Conservation (phyloP, 1,140 invertebrate species). For the Pseudomyrmex dendroicus region DNA sequence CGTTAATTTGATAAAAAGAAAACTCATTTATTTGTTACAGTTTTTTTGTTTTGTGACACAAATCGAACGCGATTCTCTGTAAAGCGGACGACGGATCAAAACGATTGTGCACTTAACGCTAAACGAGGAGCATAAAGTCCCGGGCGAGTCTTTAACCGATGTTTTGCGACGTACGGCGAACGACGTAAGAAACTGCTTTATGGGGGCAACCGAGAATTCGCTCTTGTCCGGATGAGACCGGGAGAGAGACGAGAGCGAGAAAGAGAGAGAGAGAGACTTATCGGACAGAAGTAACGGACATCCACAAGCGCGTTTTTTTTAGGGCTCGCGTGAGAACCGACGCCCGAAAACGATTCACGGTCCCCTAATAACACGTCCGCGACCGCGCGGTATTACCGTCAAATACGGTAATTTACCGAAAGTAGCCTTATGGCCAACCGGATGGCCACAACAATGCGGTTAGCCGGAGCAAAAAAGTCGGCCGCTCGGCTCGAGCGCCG, state of each 20-base stretch:
- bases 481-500: constrained; percentile 35
- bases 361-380: constrained; percentile 61
- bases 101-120: background rate
- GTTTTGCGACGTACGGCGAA: background rate
- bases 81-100: background rate
- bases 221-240: background rate
- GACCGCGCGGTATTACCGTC: constrained; percentile 63
- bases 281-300: constrained; percentile 49
- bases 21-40: too few relatives aligned
- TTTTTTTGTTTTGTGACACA: too few relatives aligned
- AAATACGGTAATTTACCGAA: constrained; percentile 73
- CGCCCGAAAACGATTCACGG: constrained; percentile 25
- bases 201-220: background rate
- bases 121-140: background rate
- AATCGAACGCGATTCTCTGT: too few relatives aligned
- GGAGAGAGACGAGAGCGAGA: too few relatives aligned
- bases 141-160: background rate
- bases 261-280: background rate
- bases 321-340: constrained; percentile 56
- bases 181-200: background rate
- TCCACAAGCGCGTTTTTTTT: constrained; percentile 45
- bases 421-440: constrained; percentile 60
- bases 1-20: too few relatives aligned
- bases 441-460: constrained; percentile 69
- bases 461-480: constrained; percentile 60